These are phyloP conservation scores for Grammomys surdaster DNA, from an alignment of 2,113 vertebrate species.

Conservation along the genomic window DNA sequence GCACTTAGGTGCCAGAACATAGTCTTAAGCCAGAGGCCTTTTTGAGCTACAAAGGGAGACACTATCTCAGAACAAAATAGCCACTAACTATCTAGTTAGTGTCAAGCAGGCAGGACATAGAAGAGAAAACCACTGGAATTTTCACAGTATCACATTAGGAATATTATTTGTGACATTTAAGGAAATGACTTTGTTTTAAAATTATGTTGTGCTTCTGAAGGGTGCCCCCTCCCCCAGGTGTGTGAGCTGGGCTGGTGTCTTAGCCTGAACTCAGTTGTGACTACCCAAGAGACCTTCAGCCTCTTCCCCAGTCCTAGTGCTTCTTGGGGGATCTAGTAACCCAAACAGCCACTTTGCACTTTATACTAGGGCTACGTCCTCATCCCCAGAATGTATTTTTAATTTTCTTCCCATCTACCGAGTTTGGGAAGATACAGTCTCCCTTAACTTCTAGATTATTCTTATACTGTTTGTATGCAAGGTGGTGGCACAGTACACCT, in stretches of 20 bases:
- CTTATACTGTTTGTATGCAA: not conserved
- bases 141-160: not conserved
- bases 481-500: not conserved
- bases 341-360: not conserved
- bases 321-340: no score
- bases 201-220: not conserved
- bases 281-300: not conserved
- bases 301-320: not conserved
- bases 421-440: not conserved
- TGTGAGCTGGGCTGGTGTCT: not conserved
- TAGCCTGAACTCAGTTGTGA: not conserved
- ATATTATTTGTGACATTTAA: not conserved
- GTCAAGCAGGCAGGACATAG: accelerated
- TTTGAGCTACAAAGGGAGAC: not conserved
- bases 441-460: not conserved
- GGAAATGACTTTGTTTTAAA: slow-evolving; percentile 24
- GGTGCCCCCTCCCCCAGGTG: not conserved
- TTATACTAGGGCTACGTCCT: not conserved
- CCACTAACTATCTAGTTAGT: not conserved
- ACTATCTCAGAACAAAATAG: not conserved
- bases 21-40: not conserved
- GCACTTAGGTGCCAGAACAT: not conserved
- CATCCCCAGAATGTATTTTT: not conserved
- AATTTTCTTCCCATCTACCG: not conserved
- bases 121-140: not conserved